Evolutionary conservation across 2,113 vertebrate species (phyloP), one percentile per base, ranked within the genome.

Genomic region (Meleagris gallopavo): DNA sequence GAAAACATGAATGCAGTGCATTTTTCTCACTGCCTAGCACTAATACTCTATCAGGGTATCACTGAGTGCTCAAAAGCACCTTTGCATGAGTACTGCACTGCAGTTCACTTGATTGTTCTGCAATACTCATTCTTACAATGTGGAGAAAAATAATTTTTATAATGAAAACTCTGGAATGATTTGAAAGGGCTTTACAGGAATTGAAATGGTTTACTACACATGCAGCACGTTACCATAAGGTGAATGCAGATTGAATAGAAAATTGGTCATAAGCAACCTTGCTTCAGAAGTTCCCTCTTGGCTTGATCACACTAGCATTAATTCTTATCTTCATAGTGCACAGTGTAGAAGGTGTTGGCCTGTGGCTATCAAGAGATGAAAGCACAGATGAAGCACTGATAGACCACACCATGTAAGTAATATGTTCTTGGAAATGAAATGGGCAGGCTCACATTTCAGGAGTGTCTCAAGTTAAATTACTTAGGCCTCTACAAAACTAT

Each of bases 1-100:
- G 40, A 1, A 82, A 15, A 27, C 55, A 67, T 2, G 2, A 60
- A 66, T 0, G 4, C 34, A 38, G 9, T 2, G 25, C 11, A 1
- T 3, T 73, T 38, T 40, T 76, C 36, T 43, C 64, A 81, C 15
- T 54, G 20, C 29, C 60, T 62, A 32, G n/a, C 13, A 30, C 46
- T 24, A n/a, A 57, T 2, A 29, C 10, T 67, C 16, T 13, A 6
- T 9, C 40, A 69, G 5, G 24, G 27, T 30, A 62, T 2, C 32
- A 32, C 3, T 24, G 0, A 64, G 36, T 2, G 65, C 11, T 24
- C 52, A 84, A 60, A 75, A 0, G 2, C 32, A 48, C 14, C 30
- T 86, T 19, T 48, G 62, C 18, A 65, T 25, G 40, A 61, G 43
- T 58, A 43, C 36, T 24, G 16, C 18, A 54, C 36, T 24, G 16